phyloP scores from a whole-genome alignment of 1,140 invertebrate species.

The Armadillidium nasatum region DNA sequence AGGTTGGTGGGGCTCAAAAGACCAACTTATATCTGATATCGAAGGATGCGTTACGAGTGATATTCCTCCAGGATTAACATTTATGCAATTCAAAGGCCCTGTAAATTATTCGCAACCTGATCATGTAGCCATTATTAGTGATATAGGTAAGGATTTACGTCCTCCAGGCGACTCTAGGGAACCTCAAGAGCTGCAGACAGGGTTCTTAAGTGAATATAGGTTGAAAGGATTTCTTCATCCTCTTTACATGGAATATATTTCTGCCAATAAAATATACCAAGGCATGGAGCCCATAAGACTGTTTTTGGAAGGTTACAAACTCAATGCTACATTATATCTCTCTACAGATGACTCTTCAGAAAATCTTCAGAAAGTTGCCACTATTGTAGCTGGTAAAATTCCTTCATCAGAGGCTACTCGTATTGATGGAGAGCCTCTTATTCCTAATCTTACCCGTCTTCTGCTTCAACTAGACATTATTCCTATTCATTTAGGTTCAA shows the following conservation, averaged over 20 bases:
- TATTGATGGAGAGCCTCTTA: constrained; percentile 15
- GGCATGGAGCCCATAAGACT: constrained; percentile 26
- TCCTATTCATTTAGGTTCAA: constrained; percentile 17
- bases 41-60: constrained; percentile 73
- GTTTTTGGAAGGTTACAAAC: constrained; percentile 46
- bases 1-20: constrained; percentile 83
- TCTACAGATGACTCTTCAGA: constrained; percentile 24
- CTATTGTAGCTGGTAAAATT: background rate
- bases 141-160: constrained; percentile 73
- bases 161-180: constrained; percentile 58
- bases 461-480: background rate
- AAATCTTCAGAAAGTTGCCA: constrained; percentile 19
- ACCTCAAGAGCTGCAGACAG: constrained; percentile 58
- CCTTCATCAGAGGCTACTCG: background rate
- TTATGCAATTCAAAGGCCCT: constrained; percentile 78
- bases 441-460: background rate
- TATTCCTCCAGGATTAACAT: constrained; percentile 78
- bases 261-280: constrained; percentile 21
- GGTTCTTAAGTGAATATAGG: constrained; percentile 52
- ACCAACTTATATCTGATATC: constrained; percentile 65
- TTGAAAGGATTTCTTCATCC: constrained; percentile 75
- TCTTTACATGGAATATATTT: constrained; percentile 63
- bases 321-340: constrained; percentile 40
- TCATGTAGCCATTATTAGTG: constrained; percentile 68
- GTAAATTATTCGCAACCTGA: constrained; percentile 81